These are phyloP conservation scores for Choristoneura rosaceana DNA, from an alignment of 2,888 invertebrate species.

Conservation along the genomic window DNA sequence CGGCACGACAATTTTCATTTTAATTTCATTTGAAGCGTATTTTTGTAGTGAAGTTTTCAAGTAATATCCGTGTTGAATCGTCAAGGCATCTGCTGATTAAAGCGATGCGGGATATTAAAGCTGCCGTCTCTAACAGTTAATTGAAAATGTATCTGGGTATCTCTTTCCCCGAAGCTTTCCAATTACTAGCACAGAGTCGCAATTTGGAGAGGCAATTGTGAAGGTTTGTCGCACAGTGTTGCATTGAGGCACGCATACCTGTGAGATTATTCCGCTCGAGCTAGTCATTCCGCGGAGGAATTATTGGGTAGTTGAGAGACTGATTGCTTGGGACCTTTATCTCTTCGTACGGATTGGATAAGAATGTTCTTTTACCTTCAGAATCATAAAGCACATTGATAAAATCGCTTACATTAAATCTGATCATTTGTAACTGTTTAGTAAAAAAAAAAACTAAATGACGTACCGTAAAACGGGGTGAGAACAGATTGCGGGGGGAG, in stretches of 20 bases:
- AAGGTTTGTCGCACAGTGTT: conserved; percentile 1
- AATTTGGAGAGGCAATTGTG: background rate
- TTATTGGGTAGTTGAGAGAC: conserved; percentile 11
- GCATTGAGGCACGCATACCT: conserved; percentile 5
- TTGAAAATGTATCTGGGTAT: conserved; percentile 35
- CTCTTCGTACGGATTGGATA: background rate
- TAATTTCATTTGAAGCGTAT: background rate
- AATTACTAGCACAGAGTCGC: conserved; percentile 11
- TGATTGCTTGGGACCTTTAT: conserved; percentile 1
- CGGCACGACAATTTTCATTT: conserved; percentile 1
- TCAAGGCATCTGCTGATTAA: conserved; percentile 12
- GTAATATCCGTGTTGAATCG: conserved; percentile 6
- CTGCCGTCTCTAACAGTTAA: conserved; percentile 28
- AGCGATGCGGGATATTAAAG: conserved; percentile 32
- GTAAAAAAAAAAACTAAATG: too few relatives aligned
- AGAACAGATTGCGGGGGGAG: too few relatives aligned
- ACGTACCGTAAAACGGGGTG: too few relatives aligned
- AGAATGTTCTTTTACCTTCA: background rate
- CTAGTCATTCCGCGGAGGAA: background rate
- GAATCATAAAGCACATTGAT: background rate
- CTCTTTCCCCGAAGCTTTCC: conserved; percentile 32
- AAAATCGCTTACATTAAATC: too few relatives aligned
- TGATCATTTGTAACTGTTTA: too few relatives aligned
- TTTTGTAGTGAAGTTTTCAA: conserved; percentile 18
- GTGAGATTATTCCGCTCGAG: conserved; percentile 12